A percentile compares a stretch with the other conserved stretches of the same genome.
Evolutionary conservation across 2,888 invertebrate genomes (phyloP).

Genomic region (Conus canariensis): DNA sequence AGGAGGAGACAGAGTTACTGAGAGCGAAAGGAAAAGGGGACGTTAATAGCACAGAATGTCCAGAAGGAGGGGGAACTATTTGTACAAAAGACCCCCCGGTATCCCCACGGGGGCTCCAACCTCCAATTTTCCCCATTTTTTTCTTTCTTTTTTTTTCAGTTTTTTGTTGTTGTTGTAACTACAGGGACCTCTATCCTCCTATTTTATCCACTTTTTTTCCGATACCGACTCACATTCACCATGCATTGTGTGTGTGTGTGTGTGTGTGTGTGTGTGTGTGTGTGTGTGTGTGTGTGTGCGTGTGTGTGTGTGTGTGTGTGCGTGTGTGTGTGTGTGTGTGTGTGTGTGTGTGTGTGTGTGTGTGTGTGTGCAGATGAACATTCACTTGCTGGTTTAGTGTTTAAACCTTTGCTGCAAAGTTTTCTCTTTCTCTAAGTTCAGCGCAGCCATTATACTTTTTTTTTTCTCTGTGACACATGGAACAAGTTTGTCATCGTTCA

Average conservation of each 20-base stretch:
- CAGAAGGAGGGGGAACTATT: no score
- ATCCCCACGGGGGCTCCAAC: neutral
- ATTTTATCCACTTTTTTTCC: neutral
- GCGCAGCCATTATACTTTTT: no score
- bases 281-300: neutral
- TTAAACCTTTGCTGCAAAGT: no score
- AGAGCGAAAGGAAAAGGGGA: no score
- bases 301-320: neutral
- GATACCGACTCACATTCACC: neutral
- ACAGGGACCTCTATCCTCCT: neutral
- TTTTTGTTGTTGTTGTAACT: no score
- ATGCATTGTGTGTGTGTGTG: neutral
- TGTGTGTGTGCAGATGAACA: neutral
- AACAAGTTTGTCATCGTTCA: no score
- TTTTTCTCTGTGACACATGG: no score
- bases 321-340: neutral
- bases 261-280: constrained; percentile 1
- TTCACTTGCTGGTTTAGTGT: neutral
- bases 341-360: neutral
- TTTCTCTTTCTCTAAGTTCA: no score
- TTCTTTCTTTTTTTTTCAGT: no score
- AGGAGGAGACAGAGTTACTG: no score
- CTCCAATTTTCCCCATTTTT: neutral
- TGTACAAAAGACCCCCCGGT: no score
- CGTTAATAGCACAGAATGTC: no score